phyloP scores from a whole-genome alignment of 2,797 vertebrate species.

The Myioborus melanocephalus region DNA sequence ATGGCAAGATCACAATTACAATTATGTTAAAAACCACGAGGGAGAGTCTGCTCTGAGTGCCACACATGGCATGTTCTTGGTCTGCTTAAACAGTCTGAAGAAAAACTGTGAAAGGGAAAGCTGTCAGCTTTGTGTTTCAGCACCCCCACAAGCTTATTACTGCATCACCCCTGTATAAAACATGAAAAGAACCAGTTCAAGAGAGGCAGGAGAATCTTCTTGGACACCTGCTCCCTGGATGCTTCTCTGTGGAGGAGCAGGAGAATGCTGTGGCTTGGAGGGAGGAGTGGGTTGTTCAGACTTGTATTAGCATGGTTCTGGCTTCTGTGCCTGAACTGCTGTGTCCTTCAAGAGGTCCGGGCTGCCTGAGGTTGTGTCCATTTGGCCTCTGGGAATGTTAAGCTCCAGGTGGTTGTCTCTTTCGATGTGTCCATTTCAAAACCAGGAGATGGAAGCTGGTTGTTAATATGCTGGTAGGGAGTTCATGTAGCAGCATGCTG shows the following conservation, averaged over 20 bases:
- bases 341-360: neutral
- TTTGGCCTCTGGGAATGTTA: neutral
- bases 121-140: neutral
- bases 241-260: neutral
- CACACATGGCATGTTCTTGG: neutral
- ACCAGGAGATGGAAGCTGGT: neutral
- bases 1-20: neutral
- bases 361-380: neutral
- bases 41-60: neutral
- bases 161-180: neutral
- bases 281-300: neutral
- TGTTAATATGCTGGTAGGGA: neutral
- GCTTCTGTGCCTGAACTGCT: neutral
- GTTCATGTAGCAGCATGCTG: accelerated
- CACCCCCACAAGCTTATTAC: neutral
- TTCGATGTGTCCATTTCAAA: neutral
- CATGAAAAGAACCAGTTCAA: neutral
- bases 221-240: neutral
- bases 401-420: neutral
- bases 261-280: neutral
- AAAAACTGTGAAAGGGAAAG: neutral
- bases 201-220: neutral
- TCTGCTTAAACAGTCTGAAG: neutral
- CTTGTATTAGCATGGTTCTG: neutral
- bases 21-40: neutral